Conservation (phyloP, 2,797 vertebrate genomes). For the Triplophysa bombifrons region DNA sequence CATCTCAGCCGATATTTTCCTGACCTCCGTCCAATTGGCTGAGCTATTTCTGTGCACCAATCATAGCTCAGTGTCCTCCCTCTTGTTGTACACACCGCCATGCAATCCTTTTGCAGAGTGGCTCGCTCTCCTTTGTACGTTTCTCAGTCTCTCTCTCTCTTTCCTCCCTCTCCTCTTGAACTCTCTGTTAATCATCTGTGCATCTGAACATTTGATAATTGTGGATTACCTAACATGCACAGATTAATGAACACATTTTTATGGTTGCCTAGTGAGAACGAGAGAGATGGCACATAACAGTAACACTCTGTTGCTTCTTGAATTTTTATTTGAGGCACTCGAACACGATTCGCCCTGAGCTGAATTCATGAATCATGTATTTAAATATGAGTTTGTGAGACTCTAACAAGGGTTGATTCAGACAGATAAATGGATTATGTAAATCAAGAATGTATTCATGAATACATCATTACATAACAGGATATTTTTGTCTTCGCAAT, state of each 20-base stretch:
- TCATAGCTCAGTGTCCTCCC: constrained; percentile 56
- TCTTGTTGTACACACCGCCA: constrained; percentile 52
- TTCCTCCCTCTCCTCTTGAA: constrained; percentile 56
- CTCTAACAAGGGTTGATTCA: constrained; percentile 26
- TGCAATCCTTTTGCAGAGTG: constrained; percentile 47
- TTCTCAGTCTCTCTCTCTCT: constrained; percentile 60
- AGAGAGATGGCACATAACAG: background rate
- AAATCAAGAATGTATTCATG: constrained; percentile 43
- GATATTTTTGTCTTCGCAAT: constrained; percentile 36
- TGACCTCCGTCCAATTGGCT: constrained; percentile 72
- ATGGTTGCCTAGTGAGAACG: constrained; percentile 26
- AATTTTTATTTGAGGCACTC: constrained; percentile 25
- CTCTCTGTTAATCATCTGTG: constrained; percentile 67
- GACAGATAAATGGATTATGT: constrained; percentile 50
- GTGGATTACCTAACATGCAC: constrained; percentile 68
- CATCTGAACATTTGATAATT: constrained; percentile 70
- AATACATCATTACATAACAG: constrained; percentile 39
- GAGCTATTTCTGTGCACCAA: constrained; percentile 79
- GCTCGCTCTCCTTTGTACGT: constrained; percentile 51
- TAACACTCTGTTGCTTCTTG: constrained; percentile 6
- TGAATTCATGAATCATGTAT: constrained; percentile 40
- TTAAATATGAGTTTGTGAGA: constrained; percentile 11
- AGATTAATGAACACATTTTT: constrained; percentile 71
- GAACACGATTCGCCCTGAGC: constrained; percentile 37
- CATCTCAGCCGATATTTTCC: constrained; percentile 68